Conservation (phyloP, 2,888 invertebrate species). For the Petrolisthes cinctipes region DNA sequence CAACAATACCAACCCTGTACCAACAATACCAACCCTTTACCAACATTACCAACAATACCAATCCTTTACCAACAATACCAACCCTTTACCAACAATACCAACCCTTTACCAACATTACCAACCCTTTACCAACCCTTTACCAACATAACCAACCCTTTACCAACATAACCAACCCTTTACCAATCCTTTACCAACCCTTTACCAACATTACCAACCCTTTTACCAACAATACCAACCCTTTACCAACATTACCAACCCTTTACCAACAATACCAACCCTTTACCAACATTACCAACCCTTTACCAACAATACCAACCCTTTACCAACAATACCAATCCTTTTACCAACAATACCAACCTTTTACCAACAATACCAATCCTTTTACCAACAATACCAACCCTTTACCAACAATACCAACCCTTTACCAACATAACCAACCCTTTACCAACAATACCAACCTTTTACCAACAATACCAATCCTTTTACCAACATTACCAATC, state of each 20-base stretch:
- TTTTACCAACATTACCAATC: neutral
- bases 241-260: neutral
- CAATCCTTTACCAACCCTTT: slow-evolving; percentile 26
- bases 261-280: no score
- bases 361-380: neutral
- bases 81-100: neutral
- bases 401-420: neutral
- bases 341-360: slow-evolving; percentile 8
- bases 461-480: slow-evolving; percentile 2
- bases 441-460: neutral
- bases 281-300: neutral
- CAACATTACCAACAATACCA: neutral
- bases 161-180: no score
- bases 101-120: neutral
- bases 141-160: neutral
- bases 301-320: no score
- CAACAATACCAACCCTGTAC: neutral
- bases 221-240: no score
- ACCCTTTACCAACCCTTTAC: neutral
- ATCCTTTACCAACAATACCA: slow-evolving; percentile 4
- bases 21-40: neutral
- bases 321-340: neutral
- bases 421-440: slow-evolving; percentile 3
- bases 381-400: neutral
- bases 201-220: slow-evolving; percentile 2